Conservation (phyloP, 2,888 invertebrate species). For the Gari tellinella region DNA sequence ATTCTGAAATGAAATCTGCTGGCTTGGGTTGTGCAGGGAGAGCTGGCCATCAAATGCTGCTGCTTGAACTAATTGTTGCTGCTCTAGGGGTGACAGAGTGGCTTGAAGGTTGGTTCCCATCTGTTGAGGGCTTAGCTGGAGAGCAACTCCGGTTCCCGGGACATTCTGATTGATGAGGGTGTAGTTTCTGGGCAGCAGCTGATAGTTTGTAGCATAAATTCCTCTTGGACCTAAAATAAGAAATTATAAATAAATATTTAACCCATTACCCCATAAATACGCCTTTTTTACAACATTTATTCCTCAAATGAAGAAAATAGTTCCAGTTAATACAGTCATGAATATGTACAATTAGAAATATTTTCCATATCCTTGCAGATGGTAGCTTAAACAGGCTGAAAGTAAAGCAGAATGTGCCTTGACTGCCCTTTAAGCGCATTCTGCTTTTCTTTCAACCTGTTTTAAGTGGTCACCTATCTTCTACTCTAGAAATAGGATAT, state of each 20-base stretch:
- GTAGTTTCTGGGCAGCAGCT: constrained; percentile 57
- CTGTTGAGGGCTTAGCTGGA: constrained; percentile 57
- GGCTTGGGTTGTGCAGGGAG: constrained; percentile 36
- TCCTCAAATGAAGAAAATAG: no score
- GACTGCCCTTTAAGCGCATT: no score
- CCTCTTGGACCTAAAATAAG: constrained; percentile 36
- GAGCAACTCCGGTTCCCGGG: constrained; percentile 44
- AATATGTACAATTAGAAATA: no score
- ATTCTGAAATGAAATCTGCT: constrained; percentile 52
- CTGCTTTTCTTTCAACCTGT: no score
- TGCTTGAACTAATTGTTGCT: constrained; percentile 53
- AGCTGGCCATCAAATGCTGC: constrained; percentile 46
- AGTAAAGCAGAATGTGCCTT: no score
- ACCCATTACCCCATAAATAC: no score
- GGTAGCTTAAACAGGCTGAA: no score
- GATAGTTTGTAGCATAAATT: constrained; percentile 55
- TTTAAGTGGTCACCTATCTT: no score
- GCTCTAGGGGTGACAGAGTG: constrained; percentile 53
- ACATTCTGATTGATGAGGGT: constrained; percentile 51
- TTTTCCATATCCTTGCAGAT: no score
- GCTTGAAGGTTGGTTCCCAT: constrained; percentile 33
- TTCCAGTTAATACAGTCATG: no score
- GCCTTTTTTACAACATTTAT: no score
- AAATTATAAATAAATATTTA: neutral
- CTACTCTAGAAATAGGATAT: no score